These are phyloP conservation scores for Glossosoma conforme DNA, from an alignment of 1,140 invertebrate genomes.

Conservation along the genomic window DNA sequence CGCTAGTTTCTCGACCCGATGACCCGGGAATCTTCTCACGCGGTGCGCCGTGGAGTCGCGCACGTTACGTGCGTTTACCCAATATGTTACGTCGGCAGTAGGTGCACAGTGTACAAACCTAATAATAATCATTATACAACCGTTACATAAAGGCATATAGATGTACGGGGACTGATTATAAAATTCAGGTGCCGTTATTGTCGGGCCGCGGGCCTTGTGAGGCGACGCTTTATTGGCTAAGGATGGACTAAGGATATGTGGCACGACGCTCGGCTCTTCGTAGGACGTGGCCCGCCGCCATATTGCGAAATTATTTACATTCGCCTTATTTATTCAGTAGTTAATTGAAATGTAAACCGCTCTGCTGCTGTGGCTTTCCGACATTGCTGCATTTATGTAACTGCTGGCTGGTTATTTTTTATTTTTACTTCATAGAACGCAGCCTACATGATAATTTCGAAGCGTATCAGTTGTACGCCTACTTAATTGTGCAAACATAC, in stretches of 20 bases:
- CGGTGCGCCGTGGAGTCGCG: too few species aligned
- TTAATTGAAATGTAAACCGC: too few species aligned
- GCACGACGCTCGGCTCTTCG: constrained; percentile 7
- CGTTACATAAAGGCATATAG: constrained; percentile 14
- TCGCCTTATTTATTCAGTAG: too few species aligned
- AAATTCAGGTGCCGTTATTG: constrained; percentile 9
- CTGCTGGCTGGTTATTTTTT: too few species aligned
- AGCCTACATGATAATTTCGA: too few species aligned
- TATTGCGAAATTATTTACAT: too few species aligned
- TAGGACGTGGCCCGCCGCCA: constrained; percentile 1
- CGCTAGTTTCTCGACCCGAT: not conserved
- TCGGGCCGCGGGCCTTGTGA: not conserved
- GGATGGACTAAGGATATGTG: constrained; percentile 17
- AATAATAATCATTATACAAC: constrained; percentile 13
- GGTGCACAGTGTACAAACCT: too few species aligned
- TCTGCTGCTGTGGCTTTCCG: too few species aligned
- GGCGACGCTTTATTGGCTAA: not conserved
- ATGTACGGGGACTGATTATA: constrained; percentile 14
- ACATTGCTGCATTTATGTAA: too few species aligned
- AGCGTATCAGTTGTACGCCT: too few species aligned
- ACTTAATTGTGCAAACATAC: too few species aligned
- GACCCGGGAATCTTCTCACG: constrained; percentile 9
- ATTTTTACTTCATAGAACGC: too few species aligned
- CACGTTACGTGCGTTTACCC: not conserved
- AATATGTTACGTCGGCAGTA: constrained; percentile 4